These are phyloP conservation scores for Lycia hirtaria DNA, from an alignment of 2,888 invertebrate species.

Conservation along the genomic window DNA sequence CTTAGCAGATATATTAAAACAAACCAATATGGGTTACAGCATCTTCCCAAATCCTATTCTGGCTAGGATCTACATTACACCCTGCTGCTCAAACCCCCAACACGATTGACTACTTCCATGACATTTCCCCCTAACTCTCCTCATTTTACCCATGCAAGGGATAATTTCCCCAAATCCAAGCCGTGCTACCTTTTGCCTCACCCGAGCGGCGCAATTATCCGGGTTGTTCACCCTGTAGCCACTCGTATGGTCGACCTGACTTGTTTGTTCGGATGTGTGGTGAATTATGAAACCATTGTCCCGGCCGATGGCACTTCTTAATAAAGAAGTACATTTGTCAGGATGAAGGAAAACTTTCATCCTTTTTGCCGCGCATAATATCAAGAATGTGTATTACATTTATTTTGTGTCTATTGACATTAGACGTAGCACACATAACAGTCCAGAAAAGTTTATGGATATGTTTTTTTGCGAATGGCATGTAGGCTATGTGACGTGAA, in stretches of 20 bases:
- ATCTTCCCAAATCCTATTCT: no score
- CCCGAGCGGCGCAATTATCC: constrained; percentile 11
- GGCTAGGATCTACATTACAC: no score
- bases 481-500: no score
- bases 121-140: neutral
- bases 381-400: no score
- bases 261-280: constrained; percentile 26
- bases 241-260: constrained; percentile 12
- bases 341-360: neutral
- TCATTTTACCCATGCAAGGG: neutral
- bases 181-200: neutral
- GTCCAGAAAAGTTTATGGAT: no score
- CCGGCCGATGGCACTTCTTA: constrained; percentile 14
- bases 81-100: neutral
- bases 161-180: neutral
- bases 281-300: constrained; percentile 19
- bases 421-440: no score
- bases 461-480: no score
- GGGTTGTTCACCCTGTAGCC: constrained; percentile 20
- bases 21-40: no score
- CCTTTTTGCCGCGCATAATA: neutral
- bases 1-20: no score
- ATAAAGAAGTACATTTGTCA: constrained; percentile 1
- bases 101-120: neutral
- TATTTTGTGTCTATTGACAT: no score